Evolutionary conservation across 2,888 invertebrate species (phyloP).

Genomic region (Microctonus hyperodae): DNA sequence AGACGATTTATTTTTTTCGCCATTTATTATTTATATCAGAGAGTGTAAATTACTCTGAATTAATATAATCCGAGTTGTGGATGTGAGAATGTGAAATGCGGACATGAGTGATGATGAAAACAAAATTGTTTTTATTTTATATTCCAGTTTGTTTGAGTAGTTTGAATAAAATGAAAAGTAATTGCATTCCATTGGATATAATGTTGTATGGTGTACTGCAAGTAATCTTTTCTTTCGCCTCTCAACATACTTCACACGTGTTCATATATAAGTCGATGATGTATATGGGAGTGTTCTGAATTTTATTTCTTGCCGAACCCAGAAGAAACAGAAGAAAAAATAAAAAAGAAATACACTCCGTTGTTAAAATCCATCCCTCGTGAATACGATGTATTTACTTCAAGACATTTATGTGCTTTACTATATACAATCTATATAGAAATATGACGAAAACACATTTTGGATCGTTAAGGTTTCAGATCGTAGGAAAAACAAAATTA

Average conservation of each 20-base stretch:
- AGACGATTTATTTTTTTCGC: neutral
- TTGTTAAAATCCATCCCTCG: neutral
- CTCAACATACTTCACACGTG: neutral
- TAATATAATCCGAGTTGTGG: neutral
- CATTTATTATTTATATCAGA: neutral
- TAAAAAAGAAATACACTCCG: neutral
- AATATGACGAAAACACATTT: conserved; percentile 8
- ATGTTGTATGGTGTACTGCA: neutral
- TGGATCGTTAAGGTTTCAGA: conserved; percentile 13
- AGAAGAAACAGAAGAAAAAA: too few species aligned
- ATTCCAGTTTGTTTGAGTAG: neutral
- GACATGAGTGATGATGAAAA: neutral
- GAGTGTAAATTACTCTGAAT: neutral
- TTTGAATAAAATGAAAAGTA: neutral
- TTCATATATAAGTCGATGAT: conserved; percentile 7
- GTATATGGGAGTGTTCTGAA: neutral
- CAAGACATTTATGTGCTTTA: neutral
- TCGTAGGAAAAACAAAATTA: conserved; percentile 25
- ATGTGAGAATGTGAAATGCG: neutral
- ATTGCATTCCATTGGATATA: neutral
- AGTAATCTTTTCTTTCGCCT: neutral
- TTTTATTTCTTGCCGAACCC: conserved; percentile 1
- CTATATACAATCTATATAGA: neutral
- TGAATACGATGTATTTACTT: neutral
- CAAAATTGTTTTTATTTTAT: neutral